Evolutionary conservation across 2,888 invertebrate genomes (phyloP).

Genomic region (Bellardia bayeri): DNA sequence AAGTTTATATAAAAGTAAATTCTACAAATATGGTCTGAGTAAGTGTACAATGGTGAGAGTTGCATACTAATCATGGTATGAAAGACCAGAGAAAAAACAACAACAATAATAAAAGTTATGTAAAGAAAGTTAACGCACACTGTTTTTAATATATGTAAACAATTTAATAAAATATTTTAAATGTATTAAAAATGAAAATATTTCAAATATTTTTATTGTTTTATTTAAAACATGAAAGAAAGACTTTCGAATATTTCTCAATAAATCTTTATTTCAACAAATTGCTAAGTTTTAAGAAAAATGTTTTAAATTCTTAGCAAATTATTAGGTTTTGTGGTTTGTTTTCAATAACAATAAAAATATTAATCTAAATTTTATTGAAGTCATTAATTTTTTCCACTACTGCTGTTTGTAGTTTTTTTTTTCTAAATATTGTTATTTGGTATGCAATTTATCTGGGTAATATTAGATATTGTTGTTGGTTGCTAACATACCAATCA

Average conservation of each 20-base stretch:
- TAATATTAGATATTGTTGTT: conserved; percentile 49
- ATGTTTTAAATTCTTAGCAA: neutral
- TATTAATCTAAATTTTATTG: conserved; percentile 42
- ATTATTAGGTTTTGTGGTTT: neutral
- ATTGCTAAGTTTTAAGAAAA: neutral
- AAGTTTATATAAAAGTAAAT: conserved; percentile 66
- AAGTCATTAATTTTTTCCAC: conserved; percentile 27
- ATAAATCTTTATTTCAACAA: neutral
- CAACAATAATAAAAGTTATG: conserved; percentile 50
- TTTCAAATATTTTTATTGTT: neutral
- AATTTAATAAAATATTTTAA: conserved; percentile 14
- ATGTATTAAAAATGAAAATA: neutral
- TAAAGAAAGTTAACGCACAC: conserved; percentile 60
- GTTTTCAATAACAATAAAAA: conserved; percentile 23
- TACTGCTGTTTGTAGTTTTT: neutral
- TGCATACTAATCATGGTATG: conserved; percentile 79
- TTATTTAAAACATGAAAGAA: neutral
- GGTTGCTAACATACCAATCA: conserved; percentile 52
- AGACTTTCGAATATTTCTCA: neutral
- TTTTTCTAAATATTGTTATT: conserved; percentile 44
- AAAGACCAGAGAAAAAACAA: conserved; percentile 25
- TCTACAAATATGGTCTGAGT: conserved; percentile 77
- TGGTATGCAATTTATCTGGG: conserved; percentile 54
- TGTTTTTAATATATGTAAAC: neutral
- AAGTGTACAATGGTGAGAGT: conserved; percentile 79